Base-by-base conservation (phyloP, 2,888 invertebrate genomes). In the Anthophora plumipes region DNA sequence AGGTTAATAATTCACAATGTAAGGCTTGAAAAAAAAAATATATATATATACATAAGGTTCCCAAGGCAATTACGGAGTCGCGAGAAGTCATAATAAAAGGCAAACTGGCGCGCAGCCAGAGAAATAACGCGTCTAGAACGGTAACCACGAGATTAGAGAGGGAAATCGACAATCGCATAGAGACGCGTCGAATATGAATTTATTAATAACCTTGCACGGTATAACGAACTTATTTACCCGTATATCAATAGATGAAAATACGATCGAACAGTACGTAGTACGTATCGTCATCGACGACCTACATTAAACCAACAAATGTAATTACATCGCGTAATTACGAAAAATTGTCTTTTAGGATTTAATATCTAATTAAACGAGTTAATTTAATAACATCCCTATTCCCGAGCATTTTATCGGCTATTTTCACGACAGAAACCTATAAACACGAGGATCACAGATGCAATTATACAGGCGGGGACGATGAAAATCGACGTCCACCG, bases 191-290 rank as follows among this genome's bases (percentile, higher is more conserved):
- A 48, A 66, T 54, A 67, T 67, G 46, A 60, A 73, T 70, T 77
- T 79, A 79, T 77, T 77, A 79, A 79, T 79, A 79, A 70, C 69
- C 59, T 39, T 50, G 57, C 39, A 52, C 17, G 46, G 50, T 77
- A 66, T 60, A 79, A 69, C 68, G 64, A 64, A 79, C 59, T 76
- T 63, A 48, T 75, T 61, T n/a, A n/a, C n/a, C 50, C n/a, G 46
- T 17, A 22, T 50, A 17, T 50, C 48, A 37, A 39, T n/a, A 20
- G 68, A 57, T 46, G 43, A 31, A 31, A 31, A 31, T 31, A 31
- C 31, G 25, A 37, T 63, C 7, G 25, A 25, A 22, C n/a, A 14
- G 39, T 46, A 66, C 59, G 52, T 17, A 55, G 31, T 64, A 37
- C 39, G 11, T 37, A 25, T 63, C 43, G 22, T 48, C 48, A 59